Conservation (phyloP, 1,140 invertebrate genomes). For the Linepithema humile region DNA sequence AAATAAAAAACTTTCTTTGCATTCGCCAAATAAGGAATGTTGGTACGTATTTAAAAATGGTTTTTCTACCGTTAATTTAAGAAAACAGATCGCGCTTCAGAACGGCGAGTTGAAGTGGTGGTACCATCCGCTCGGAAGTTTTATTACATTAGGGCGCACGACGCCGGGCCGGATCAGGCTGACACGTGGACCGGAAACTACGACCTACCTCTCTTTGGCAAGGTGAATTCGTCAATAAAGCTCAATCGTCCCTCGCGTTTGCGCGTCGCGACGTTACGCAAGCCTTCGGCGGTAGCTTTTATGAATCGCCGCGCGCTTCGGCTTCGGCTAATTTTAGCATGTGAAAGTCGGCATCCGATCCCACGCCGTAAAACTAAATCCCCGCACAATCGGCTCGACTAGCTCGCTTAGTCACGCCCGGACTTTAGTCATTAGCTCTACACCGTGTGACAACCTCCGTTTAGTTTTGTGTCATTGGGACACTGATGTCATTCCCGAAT, state of each 20-base stretch:
- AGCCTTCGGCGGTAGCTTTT: conserved; percentile 58
- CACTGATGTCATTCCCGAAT: neutral
- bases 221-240: conserved; percentile 65
- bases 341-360: conserved; percentile 65
- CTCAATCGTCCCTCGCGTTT: conserved; percentile 43
- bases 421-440: conserved; percentile 51
- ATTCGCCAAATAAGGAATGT: conserved; percentile 28
- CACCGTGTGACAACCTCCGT: conserved; percentile 52
- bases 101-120: neutral
- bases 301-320: conserved; percentile 60
- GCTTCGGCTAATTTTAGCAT: conserved; percentile 63
- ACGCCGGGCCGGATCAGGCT: conserved; percentile 24
- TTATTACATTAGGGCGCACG: conserved; percentile 35
- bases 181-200: conserved; percentile 65
- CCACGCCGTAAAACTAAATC: conserved; percentile 67
- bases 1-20: conserved; percentile 18
- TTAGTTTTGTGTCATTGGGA: conserved; percentile 22
- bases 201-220: conserved; percentile 59
- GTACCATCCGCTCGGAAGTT: conserved; percentile 31
- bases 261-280: conserved; percentile 50
- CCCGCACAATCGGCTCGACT: conserved; percentile 11
- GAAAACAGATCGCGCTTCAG: neutral
- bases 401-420: conserved; percentile 50
- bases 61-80: conserved; percentile 31
- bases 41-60: conserved; percentile 41